These are phyloP conservation scores for Tetramorium bicarinatum DNA, from an alignment of 2,888 invertebrate species.

Conservation along the genomic window DNA sequence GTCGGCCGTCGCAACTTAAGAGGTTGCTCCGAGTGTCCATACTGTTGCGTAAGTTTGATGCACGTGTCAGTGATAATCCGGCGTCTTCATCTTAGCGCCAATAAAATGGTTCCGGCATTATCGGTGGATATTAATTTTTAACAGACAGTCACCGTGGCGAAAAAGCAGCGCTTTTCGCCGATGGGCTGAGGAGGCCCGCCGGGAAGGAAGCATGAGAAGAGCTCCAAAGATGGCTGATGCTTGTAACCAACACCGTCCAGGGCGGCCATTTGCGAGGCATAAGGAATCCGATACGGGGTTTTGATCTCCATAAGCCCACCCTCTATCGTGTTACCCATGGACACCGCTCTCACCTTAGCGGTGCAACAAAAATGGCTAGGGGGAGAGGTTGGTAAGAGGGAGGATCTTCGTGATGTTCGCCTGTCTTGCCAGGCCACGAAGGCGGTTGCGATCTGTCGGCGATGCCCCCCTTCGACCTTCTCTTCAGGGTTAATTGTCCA, in stretches of 20 bases:
- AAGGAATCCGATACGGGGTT: constrained; percentile 85
- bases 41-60: constrained; percentile 7
- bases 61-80: constrained; percentile 12
- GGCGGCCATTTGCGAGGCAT: constrained; percentile 84
- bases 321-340: constrained; percentile 85
- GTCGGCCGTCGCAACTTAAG: constrained; percentile 1
- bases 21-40: neutral
- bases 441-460: constrained; percentile 58
- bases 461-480: constrained; percentile 73
- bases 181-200: constrained; percentile 56
- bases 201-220: constrained; percentile 81
- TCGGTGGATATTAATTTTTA: constrained; percentile 16
- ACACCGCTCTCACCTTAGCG: constrained; percentile 71
- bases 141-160: neutral
- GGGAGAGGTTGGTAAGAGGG: constrained; percentile 19
- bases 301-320: constrained; percentile 85
- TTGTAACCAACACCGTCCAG: constrained; percentile 84
- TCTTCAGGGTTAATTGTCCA: constrained; percentile 75
- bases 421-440: constrained; percentile 69
- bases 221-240: constrained; percentile 84
- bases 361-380: constrained; percentile 76
- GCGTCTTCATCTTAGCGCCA: constrained; percentile 1
- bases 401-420: constrained; percentile 73
- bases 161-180: neutral
- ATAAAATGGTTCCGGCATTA: constrained; percentile 3